Conservation (phyloP, 1,140 invertebrate genomes). For the Drosophila ironensis region DNA sequence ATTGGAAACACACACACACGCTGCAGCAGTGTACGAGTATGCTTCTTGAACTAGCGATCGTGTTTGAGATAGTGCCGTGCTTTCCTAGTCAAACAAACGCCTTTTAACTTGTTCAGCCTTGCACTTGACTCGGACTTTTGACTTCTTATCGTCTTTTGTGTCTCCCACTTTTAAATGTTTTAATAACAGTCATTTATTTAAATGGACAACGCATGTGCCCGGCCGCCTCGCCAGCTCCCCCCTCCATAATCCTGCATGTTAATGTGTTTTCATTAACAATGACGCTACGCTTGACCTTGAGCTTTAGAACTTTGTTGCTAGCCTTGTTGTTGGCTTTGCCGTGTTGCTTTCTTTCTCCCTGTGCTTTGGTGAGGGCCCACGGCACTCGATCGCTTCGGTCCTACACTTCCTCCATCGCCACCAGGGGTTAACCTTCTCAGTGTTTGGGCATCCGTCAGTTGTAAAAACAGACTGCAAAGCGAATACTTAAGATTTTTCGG, state of each 20-base stretch:
- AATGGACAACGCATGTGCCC: constrained; percentile 63
- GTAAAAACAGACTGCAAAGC: background rate
- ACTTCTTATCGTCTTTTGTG: background rate
- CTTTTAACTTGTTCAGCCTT: constrained; percentile 50
- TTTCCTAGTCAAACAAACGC: constrained; percentile 8
- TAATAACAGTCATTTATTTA: constrained; percentile 73
- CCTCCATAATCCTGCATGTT: constrained; percentile 4
- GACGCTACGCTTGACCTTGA: constrained; percentile 77
- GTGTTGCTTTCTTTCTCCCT: constrained; percentile 30
- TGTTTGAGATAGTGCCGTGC: background rate
- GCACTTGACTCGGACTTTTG: constrained; percentile 65
- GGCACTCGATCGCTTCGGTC: too few species aligned
- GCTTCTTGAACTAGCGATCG: constrained; percentile 53
- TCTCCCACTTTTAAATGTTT: constrained; percentile 17
- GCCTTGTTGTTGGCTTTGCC: too few species aligned
- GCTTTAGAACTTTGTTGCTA: constrained; percentile 61
- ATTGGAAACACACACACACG: background rate
- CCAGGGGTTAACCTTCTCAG: too few species aligned
- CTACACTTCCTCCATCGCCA: too few species aligned
- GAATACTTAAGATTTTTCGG: background rate
- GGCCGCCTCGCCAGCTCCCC: background rate
- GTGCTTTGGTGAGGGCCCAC: constrained; percentile 55
- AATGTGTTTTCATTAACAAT: constrained; percentile 70
- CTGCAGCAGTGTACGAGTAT: too few species aligned
- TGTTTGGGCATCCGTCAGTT: too few species aligned